Evolutionary conservation across 2,797 vertebrate genomes (phyloP).

Genomic region (Chrosomus eos): DNA sequence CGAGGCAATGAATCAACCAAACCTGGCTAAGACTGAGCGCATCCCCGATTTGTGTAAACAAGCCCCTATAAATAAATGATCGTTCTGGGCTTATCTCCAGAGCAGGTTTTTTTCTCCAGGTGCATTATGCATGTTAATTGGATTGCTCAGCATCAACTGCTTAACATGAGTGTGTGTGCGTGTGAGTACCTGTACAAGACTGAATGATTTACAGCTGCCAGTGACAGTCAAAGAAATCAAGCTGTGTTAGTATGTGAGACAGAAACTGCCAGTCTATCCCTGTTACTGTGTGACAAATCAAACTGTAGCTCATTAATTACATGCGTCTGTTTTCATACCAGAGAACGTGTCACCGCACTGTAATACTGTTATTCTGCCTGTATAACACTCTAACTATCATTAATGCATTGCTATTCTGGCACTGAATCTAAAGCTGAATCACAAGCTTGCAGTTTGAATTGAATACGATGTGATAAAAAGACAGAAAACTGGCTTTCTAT

Average conservation of each 20-base stretch:
- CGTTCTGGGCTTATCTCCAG: slow-evolving; percentile 53
- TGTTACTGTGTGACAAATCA: slow-evolving; percentile 15
- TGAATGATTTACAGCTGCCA: slow-evolving; percentile 11
- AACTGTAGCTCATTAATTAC: slow-evolving; percentile 15
- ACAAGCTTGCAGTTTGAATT: neutral
- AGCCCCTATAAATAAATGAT: slow-evolving; percentile 63
- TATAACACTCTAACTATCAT: slow-evolving; percentile 7
- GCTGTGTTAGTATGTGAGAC: neutral
- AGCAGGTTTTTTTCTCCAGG: slow-evolving; percentile 31
- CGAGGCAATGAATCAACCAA: slow-evolving; percentile 53
- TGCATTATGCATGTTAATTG: slow-evolving; percentile 61
- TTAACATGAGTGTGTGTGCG: slow-evolving; percentile 29
- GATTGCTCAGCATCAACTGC: slow-evolving; percentile 46
- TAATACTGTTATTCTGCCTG: slow-evolving; percentile 13
- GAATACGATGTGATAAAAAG: neutral
- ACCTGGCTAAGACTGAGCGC: slow-evolving; percentile 38
- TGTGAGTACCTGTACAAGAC: neutral
- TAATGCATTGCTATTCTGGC: neutral
- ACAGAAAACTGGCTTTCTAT: neutral
- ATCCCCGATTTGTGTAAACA: slow-evolving; percentile 63
- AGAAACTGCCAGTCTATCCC: slow-evolving; percentile 10
- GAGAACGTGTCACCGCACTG: neutral
- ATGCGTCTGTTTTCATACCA: slow-evolving; percentile 20
- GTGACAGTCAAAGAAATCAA: neutral
- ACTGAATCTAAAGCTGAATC: neutral